phyloP scores from a whole-genome alignment of 2,113 vertebrate species.

The Pituophis catenifer region DNA sequence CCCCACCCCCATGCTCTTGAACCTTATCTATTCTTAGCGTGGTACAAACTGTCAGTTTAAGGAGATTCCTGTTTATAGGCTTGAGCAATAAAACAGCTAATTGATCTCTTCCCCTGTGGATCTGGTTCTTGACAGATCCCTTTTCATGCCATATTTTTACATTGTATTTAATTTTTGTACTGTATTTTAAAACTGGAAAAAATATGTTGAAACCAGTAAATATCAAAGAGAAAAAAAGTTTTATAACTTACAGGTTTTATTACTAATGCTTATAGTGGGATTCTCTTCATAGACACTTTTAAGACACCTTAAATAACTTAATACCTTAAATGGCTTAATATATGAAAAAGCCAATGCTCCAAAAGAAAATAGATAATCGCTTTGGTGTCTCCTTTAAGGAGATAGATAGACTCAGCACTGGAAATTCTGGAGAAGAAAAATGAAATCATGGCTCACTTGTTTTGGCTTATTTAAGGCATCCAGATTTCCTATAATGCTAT shows the following conservation, averaged over 20 bases:
- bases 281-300: not conserved
- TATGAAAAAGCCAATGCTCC: not conserved
- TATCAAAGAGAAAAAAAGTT: not conserved
- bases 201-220: not conserved
- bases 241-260: not conserved
- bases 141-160: not conserved
- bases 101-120: not conserved
- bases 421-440: not conserved
- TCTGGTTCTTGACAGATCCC: not conserved
- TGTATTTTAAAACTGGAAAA: not conserved
- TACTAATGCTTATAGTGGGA: not conserved
- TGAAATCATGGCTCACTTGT: not conserved
- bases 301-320: not conserved
- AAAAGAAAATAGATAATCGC: not conserved
- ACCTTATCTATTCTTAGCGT: not conserved
- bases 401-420: not conserved
- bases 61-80: not conserved
- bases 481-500: not conserved
- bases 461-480: not conserved
- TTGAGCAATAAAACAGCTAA: too few relatives aligned
- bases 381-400: not conserved
- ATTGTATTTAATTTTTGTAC: not conserved
- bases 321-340: not conserved
- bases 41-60: not conserved
- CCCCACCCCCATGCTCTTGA: not conserved